A percentile compares a stretch with the other conserved stretches of the same genome.
Evolutionary conservation across 92 coral and sea anemone species (phyloP).

Genomic region (Porites rus): DNA sequence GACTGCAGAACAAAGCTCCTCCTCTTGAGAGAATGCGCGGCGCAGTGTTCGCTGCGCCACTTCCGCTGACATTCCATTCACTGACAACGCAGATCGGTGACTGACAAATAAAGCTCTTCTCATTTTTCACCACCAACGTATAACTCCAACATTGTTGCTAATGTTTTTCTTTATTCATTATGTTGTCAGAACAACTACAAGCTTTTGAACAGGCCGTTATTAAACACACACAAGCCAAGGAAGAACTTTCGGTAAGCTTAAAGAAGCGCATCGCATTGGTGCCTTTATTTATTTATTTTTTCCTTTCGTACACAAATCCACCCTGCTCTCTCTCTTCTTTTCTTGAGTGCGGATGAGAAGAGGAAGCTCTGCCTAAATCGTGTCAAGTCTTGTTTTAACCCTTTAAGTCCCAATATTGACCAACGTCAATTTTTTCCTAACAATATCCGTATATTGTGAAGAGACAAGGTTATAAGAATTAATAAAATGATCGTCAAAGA

Average conservation of each 20-base stretch:
- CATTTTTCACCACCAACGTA: neutral
- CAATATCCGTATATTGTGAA: no score
- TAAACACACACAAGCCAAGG: conserved; percentile 86
- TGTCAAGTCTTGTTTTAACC: no score
- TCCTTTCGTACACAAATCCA: no score
- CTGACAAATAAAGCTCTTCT: neutral
- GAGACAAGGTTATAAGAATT: no score
- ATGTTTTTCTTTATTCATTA: neutral
- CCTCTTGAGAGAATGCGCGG: conserved; percentile 94
- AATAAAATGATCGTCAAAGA: no score
- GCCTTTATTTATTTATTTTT: no score
- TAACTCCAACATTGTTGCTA: neutral
- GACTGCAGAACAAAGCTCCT: conserved; percentile 97
- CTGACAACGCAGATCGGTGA: conserved; percentile 93
- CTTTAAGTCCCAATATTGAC: no score
- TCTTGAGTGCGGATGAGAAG: no score
- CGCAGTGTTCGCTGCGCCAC: conserved; percentile 93
- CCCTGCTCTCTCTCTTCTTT: no score
- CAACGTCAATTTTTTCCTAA: no score
- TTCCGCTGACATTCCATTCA: conserved; percentile 78
- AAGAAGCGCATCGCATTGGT: no score
- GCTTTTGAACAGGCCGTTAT: conserved; percentile 80
- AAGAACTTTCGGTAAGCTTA: conserved; percentile 81
- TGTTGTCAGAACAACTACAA: conserved; percentile 81
- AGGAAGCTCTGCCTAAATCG: no score